Base-by-base conservation (phyloP, 1,140 invertebrate genomes). In the Drosophila repletoides region DNA sequence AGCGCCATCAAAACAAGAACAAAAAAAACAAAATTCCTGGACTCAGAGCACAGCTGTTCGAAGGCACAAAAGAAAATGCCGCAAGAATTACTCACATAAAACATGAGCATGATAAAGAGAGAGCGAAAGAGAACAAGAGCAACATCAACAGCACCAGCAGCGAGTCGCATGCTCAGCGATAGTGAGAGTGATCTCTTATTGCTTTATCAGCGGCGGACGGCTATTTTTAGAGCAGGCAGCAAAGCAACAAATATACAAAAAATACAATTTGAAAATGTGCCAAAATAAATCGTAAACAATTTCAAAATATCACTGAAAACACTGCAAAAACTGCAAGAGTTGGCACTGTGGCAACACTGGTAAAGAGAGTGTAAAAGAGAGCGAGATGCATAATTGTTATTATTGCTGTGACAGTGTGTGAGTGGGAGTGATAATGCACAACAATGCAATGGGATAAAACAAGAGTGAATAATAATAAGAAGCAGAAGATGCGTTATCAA, bases 171-270 rank as follows among this genome's bases (percentile, higher is more conserved):
- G 28, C 55, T 52, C 49, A 55, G 26, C 51, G 70, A 74, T 74
- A 71, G 75, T 56, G 71, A 74, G 75, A 77, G 75, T 71, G 76
- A 74, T 81, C 72, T 75, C n/a, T n/a, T n/a, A 51, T 55, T 48
- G 59, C 59, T 81, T 76, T 81, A 81, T 81, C 68, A 81, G 72
- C 45, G 41, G 33, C n/a, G 41, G 33, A 28, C 43, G 48, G 52
- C 36, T 73, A 83, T 76, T 73, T 75, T 55, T 63, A 76, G 36
- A 51, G 21, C 33, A 59, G 34, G 29, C 52, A 34, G 28, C 33
- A 45, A 46, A 46, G 3, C 24, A 61, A 41, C 48, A 33, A 49
- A 76, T 72, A 63, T 71, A 46, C 22, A 28, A 51, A 28, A 51
- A 55, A 55, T 12, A 48, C 19, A 36, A 45, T 56, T 36, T 28